A percentile compares a stretch with the other conserved stretches of the same genome.
Evolutionary conservation across 2,113 vertebrate species (phyloP).

Genomic region (Euleptes europaea): DNA sequence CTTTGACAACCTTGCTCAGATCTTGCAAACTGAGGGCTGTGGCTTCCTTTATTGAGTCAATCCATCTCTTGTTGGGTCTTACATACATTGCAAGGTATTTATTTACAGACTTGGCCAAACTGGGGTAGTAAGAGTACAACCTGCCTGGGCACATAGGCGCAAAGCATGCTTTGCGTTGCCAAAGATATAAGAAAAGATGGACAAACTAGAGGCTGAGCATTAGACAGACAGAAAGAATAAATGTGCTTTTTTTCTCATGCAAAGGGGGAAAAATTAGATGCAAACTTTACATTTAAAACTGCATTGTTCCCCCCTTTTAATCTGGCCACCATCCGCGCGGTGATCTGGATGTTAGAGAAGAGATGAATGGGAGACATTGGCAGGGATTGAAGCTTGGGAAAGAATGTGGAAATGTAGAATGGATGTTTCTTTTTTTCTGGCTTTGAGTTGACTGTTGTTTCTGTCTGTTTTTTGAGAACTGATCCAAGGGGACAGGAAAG

Average conservation of each 20-base stretch:
- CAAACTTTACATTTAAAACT: slow-evolving; percentile 98
- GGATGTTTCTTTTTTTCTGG: slow-evolving; percentile 94
- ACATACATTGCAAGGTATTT: slow-evolving; percentile 63
- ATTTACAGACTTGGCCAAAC: slow-evolving; percentile 64
- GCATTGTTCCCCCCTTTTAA: slow-evolving; percentile 93
- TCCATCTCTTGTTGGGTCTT: too few species aligned
- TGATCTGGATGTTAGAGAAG: slow-evolving; percentile 88
- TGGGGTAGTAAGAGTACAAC: slow-evolving; percentile 57
- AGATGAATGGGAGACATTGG: slow-evolving; percentile 91
- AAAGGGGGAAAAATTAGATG: slow-evolving; percentile 86
- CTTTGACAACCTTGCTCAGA: too few species aligned
- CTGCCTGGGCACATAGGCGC: slow-evolving; percentile 62
- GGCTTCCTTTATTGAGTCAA: too few species aligned
- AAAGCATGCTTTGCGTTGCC: slow-evolving; percentile 68
- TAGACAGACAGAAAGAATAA: slow-evolving; percentile 86
- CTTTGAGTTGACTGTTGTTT: slow-evolving; percentile 98
- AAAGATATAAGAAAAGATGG: slow-evolving; percentile 79
- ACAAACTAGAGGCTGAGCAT: slow-evolving; percentile 83
- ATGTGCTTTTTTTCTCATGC: slow-evolving; percentile 86
- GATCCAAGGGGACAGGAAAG: slow-evolving; percentile 90
- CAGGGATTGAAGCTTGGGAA: slow-evolving; percentile 87
- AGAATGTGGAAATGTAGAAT: slow-evolving; percentile 98
- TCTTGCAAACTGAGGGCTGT: too few species aligned
- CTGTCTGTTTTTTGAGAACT: slow-evolving; percentile 95
- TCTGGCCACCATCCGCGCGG: slow-evolving; percentile 97